Evolutionary conservation across 2,888 invertebrate genomes (phyloP), one percentile per base, ranked within the genome.

Genomic region (Notodonta dromedarius): DNA sequence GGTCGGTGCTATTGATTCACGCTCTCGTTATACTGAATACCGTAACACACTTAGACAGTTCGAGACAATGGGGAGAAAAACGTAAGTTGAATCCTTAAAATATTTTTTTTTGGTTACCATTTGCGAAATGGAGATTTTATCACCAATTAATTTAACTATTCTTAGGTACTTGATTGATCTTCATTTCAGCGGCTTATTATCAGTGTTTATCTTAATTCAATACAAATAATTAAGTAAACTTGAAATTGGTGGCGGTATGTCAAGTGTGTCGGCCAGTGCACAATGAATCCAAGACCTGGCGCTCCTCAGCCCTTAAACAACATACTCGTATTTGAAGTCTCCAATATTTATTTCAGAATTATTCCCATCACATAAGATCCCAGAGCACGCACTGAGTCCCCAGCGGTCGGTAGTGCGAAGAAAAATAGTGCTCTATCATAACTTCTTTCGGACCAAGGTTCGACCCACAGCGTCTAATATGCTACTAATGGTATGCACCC

Each of bases 391-490:
- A 4, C 83, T 96, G 73, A 90, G 92, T 63, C 94, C 96, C 0
- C 86, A 89, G 58, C 93, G 94, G 70, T 86, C 93, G 62, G 94
- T 94, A 61, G 95, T 96, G 14, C 95, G 95, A 77, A 94, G 94
- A 68, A 96, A 96, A 88, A 96, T 97, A 70, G 96, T 96, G 4
- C 91, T 95, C 32, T 96, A 96, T 75, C 97, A 97, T 84, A 97
- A 97, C 83, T 96, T 95, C 83, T 97, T 97, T 83, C 94, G 97
- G 58, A 94, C 95, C 3, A 95, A 95, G 86, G 97, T 97, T 42
- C 90, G 94, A 63, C 97, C 97, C 0, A 90, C 94, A 46, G 96
- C 97, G 14, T 94, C 96, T n/a, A 97, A 97, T 85, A 97, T 97
- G 97, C 89, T 97, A 35, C 88, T 94, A 74, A 96, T 97, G 97